Evolutionary conservation across 2,888 invertebrate genomes (phyloP), one percentile per base, ranked within the genome.

Genomic region (Dioctria rufipes): DNA sequence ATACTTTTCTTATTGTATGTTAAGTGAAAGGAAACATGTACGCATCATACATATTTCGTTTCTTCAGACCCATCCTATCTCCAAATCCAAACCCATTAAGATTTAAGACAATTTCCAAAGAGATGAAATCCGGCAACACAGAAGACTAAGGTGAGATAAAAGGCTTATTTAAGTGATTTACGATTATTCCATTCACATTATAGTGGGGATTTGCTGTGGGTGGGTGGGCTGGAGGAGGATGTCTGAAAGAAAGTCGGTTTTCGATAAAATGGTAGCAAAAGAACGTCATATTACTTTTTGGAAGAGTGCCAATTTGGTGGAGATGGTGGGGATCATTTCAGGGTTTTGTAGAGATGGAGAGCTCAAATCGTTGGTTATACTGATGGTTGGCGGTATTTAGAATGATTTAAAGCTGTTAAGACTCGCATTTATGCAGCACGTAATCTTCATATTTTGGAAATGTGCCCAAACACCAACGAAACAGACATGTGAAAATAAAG

Each of bases 121-220:
- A 43, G 60, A 75, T 13, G 8, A 39, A 42, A n/a, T 25, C 60
- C 42, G 60, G 42, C 40, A 25, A 3, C 13, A 43, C 58, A 63
- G 46, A 46, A 65, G 65, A 65, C 42, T 60, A 42, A 75, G 69
- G 61, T 61, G 51, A 66, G 63, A 78, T 78, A 66, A 63, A 78
- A 66, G 58, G 65, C 67, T 78, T 78, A 67, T 78, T 65, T 66
- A 40, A 37, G 66, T 78, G 66, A 78, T 65, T 78, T 78, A 51
- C 66, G 58, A 49, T 66, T 54, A 66, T 78, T 78, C 66, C 78
- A 78, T 78, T 66, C 58, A 75, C 73, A 75, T 51, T 9, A 9
- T 43, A 25, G 51, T 69, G 69, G 51, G 40, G 25, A 25, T 25
- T 25, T 25, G 25, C 25, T 25, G 25, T 25, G 25, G 25, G 49